Conservation (phyloP, 2,113 vertebrate genomes). For the Pterophyllum scalare region DNA sequence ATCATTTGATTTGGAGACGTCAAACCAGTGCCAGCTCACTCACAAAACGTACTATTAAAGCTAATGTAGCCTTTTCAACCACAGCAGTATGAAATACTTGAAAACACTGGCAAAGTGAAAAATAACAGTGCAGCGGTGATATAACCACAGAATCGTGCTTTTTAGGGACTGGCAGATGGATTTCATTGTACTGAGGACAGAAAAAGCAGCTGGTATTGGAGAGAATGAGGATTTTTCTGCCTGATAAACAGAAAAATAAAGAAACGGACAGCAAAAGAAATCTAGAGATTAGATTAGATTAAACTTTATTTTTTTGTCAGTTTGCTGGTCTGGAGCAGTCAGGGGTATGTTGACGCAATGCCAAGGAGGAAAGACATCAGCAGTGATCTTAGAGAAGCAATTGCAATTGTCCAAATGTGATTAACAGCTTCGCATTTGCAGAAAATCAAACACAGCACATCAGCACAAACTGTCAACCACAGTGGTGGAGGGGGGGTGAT, state of each 20-base stretch:
- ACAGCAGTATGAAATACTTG: background rate
- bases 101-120: background rate
- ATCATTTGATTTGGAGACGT: background rate
- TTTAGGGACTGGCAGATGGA: background rate
- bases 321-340: background rate
- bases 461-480: background rate
- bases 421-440: no score
- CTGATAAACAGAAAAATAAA: background rate
- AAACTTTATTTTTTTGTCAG: background rate
- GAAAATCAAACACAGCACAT: background rate
- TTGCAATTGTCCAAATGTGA: background rate
- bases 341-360: background rate
- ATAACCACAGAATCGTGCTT: slow-evolving; percentile 1
- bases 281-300: no score
- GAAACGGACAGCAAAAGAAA: background rate
- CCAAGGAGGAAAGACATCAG: background rate
- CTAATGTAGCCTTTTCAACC: background rate
- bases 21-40: background rate
- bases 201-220: slow-evolving; percentile 2
- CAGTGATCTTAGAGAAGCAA: background rate
- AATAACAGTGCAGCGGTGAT: background rate
- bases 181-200: slow-evolving; percentile 1
- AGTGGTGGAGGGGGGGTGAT: background rate
- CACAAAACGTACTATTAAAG: background rate
- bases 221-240: background rate